Conservation (phyloP, 1,140 invertebrate genomes). For the Dysdera silvatica region DNA sequence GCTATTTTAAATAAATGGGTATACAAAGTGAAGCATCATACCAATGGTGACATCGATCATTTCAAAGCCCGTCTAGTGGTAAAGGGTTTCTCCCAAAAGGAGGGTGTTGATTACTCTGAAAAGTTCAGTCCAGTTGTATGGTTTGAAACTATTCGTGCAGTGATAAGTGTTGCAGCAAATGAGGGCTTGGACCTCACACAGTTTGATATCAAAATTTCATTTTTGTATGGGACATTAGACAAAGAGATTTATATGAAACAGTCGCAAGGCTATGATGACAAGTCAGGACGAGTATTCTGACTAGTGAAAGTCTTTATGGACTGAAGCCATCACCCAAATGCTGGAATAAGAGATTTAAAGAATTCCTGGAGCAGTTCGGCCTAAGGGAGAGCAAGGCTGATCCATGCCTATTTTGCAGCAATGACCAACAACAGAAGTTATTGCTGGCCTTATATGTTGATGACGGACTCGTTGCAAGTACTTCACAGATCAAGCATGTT, state of each 20-base stretch:
- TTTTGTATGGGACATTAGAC: conserved; percentile 41
- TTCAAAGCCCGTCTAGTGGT: conserved; percentile 43
- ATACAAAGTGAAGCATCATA: conserved; percentile 37
- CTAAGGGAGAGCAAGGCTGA: conserved; percentile 15
- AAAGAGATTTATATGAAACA: conserved; percentile 43
- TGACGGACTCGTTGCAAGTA: conserved; percentile 25
- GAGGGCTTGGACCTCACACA: conserved; percentile 37
- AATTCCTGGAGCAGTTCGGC: conserved; percentile 5
- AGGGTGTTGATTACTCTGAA: conserved; percentile 42
- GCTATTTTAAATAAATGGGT: conserved; percentile 41
- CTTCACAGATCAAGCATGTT: not conserved
- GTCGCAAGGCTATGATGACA: conserved; percentile 34
- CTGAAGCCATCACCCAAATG: conserved; percentile 43
- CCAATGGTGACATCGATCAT: conserved; percentile 36
- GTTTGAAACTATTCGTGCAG: conserved; percentile 37
- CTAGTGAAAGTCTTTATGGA: conserved; percentile 44
- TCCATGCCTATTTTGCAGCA: conserved; percentile 17
- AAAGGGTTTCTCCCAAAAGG: conserved; percentile 40
- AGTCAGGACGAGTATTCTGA: conserved; percentile 27
- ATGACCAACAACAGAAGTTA: not conserved
- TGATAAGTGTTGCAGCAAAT: conserved; percentile 36
- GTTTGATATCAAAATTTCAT: conserved; percentile 38
- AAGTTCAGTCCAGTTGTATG: conserved; percentile 41
- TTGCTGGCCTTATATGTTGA: conserved; percentile 33
- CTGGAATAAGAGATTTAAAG: conserved; percentile 40